phyloP scores from a whole-genome alignment of 2,797 vertebrate genomes.

The Acrossocheilus fasciatus region DNA sequence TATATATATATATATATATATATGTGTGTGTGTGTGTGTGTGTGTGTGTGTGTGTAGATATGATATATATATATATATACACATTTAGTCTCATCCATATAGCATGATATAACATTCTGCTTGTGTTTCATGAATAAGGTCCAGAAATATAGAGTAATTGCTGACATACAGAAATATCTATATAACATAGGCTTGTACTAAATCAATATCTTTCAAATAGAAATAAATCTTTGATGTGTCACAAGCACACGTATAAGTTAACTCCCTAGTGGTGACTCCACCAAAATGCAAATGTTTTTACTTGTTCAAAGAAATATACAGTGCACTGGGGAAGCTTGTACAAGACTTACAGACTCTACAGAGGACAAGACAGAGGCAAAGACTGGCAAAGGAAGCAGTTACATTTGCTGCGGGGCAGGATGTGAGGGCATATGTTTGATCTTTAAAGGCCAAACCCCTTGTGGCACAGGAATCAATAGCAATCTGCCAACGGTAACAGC shows the following conservation, averaged over 20 bases:
- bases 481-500: conserved; percentile 17
- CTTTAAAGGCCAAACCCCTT: conserved; percentile 45
- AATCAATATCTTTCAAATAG: background rate
- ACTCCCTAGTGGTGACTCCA: background rate
- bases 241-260: background rate
- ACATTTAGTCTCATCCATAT: background rate
- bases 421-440: conserved; percentile 33
- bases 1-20: no score
- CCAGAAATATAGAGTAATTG: background rate
- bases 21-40: no score
- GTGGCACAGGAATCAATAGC: conserved; percentile 44
- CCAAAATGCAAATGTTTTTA: background rate
- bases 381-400: background rate
- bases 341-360: background rate
- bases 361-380: conserved; percentile 27
- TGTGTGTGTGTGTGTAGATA: no score
- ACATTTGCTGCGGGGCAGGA: conserved; percentile 9
- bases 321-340: background rate
- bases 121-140: background rate
- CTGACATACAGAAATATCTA: background rate
- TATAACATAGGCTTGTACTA: background rate
- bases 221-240: background rate
- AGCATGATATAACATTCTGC: background rate
- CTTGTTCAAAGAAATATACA: background rate
- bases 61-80: no score